Evolutionary conservation across 2,888 invertebrate species (phyloP), one percentile per base, ranked within the genome.

Genomic region (Andrena camellia): DNA sequence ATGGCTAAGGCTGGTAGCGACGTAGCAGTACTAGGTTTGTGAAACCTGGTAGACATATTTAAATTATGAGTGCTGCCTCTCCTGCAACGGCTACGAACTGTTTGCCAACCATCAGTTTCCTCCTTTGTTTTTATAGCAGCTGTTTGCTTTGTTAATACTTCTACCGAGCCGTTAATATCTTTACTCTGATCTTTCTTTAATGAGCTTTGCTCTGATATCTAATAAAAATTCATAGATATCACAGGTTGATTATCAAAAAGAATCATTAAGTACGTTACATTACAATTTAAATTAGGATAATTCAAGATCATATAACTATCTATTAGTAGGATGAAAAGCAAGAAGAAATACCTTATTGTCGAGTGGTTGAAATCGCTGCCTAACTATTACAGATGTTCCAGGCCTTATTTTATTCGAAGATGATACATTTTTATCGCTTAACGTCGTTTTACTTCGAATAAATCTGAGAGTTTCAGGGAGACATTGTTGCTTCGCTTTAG

Each of bases 21-120:
- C 0, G 97, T 97, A 0, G 98, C 97, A 0, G 97, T 97, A 1
- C 97, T 97, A 0, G 98, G 97, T 92, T 97, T 97, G 90, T 97
- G 96, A 91, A 97, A 98, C 81, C 98, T 95, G 83, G 96, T 97
- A 0, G 96, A 95, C 88, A 95, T 94, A 84, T 95, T 95, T 0
- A 95, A 93, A 88, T 94, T 94, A 78, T 96, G 96, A 20, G 96
- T 96, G 91, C 96, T 96, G 0, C 96, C 96, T 67, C 96, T 95
- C 33, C 97, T 95, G 1, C 95, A 95, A 54, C 97, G 95, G 64
- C 97, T 96, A 90, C 97, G 97, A 0, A 99, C 99, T 0, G 97
- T 98, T 84, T 98, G 96, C 99, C 98, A 99, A 0, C 98, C 99
- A 87, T 97, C 97, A 20, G 83, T 85, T 67, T 93, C 91, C 76